Evolutionary conservation across 1,140 invertebrate genomes (phyloP), one percentile per base, ranked within the genome.

Genomic region (Stratiolaelaps scimitus): DNA sequence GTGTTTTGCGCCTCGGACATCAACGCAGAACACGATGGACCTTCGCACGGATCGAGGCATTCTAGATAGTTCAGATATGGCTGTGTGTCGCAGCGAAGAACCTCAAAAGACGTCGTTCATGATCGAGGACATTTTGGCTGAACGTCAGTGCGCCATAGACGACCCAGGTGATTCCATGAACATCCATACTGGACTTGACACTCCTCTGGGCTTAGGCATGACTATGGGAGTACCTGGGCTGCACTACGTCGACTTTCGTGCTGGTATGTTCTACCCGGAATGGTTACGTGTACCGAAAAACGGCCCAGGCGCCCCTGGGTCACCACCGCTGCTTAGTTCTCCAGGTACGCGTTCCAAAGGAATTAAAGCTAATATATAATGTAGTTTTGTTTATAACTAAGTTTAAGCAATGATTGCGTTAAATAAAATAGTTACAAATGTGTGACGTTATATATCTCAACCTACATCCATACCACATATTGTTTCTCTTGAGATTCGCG

Each of bases 51-150:
- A 60, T 60, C 53, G 53, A 26, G 34, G 53, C 34, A 10, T 40
- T 4, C 34, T 40, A 40, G 53, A 60, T 34, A 60, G 53, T 26
- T 34, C 53, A 15, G 26, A 60, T 17, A 23, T 29, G 53, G 53
- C 34, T 60, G 26, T 34, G 15, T 26, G 26, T 60, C 53, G 53
- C 17, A 60, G 53, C 34, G 53, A 60, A 60, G 53, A 60, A 23
- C 53, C 53, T 26, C 53, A 26, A 23, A 60, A 60, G 10, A 60
- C 53, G 53, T 60, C 53, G 53, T 60, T 60, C 23, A 60, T 60
- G 53, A 60, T 60, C 4, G 53, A 60, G 23, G 53, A 60, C 34
- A 60, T 60, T 34, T 23, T 60, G 2, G 53, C 26, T 29, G 53
- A 60, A 26, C 53, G 53, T 15, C 53, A 60, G 23, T 60, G 26